Base-by-base conservation (phyloP, 2,888 invertebrate species). In the Andrena flavipes region DNA sequence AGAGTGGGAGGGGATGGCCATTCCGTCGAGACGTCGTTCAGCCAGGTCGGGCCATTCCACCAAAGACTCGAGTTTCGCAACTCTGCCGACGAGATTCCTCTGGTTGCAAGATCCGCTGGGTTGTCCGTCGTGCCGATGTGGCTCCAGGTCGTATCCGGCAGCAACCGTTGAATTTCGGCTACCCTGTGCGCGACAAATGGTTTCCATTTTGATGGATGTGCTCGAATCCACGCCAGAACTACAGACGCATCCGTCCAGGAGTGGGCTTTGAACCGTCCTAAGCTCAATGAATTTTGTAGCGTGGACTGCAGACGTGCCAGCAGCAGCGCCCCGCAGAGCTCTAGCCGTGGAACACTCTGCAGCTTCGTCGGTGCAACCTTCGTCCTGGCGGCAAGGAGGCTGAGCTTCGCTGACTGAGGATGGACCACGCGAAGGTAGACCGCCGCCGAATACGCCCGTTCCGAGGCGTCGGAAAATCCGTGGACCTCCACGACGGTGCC, bases 171-270 rank as follows among this genome's bases (percentile, higher is more conserved):
- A 5, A 74, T 42, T 6, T 20, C 16, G 2, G 74, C 56, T 30
- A 65, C 65, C 7, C 74, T 54, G 30, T 65, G 42, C 1, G 65
- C 74, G 7, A 74, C 74, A 2, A 65, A 67, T 0, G 48, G 10
- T 8, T 65, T 65, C 74, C 74, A 74, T 13, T 16, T n/a, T 2
- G 48, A 59, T 3, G 74, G 59, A 35, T 49, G 60, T 0, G 33
- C 23, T 13, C 5, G 3, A 2, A 74, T 5, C 74, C 74, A 74
- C 8, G 72, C 56, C 1, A 65, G 26, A 1, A 33, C 74, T 10
- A 54, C 59, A 16, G 23, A n/a, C 6, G 26, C 33, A 16, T 65
- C 74, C 3, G 30, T 29, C 60, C 65, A 74, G 4, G 23, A 5
- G 10, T 16, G 10, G 42, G 16, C 0, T 5, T 33, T 23, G 5